phyloP scores from a whole-genome alignment of 2,888 invertebrate genomes.

The Drosophila subsilvestris region DNA sequence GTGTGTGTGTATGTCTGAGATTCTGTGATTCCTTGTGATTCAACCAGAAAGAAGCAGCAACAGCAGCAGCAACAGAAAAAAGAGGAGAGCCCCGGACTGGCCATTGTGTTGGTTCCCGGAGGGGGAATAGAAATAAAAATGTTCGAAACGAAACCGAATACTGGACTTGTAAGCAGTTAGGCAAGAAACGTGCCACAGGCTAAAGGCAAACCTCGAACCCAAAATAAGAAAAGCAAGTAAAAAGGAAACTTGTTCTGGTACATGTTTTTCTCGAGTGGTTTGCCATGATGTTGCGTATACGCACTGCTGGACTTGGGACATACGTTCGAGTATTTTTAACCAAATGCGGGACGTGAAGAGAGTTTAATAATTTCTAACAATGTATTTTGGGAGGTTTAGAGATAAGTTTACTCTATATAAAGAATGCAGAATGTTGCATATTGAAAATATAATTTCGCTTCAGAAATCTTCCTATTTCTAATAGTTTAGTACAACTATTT shows the following conservation, averaged over 20 bases:
- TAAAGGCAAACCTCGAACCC: slow-evolving; percentile 24
- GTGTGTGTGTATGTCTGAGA: slow-evolving; percentile 39
- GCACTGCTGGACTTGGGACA: slow-evolving; percentile 45
- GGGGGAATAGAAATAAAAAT: slow-evolving; percentile 65
- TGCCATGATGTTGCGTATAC: slow-evolving; percentile 64
- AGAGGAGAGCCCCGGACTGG: neutral
- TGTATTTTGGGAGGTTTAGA: too few species aligned
- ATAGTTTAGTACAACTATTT: too few species aligned
- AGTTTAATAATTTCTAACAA: neutral
- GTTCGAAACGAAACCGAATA: slow-evolving; percentile 17
- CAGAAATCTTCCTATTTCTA: too few species aligned
- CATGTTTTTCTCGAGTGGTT: slow-evolving; percentile 41
- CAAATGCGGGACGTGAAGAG: neutral
- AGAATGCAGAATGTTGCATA: too few species aligned
- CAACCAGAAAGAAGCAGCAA: neutral
- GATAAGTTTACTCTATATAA: too few species aligned
- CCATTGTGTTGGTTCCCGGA: slow-evolving; percentile 42
- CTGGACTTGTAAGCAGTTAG: slow-evolving; percentile 52
- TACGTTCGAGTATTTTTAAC: neutral
- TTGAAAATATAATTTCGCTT: too few species aligned
- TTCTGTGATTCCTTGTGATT: slow-evolving; percentile 65
- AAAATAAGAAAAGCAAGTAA: neutral
- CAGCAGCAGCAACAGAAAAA: slow-evolving; percentile 36
- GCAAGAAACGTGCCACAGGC: slow-evolving; percentile 54
- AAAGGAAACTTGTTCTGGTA: slow-evolving; percentile 41